Base-by-base conservation (phyloP, 2,797 vertebrate species). In the Pangasius djambal region DNA sequence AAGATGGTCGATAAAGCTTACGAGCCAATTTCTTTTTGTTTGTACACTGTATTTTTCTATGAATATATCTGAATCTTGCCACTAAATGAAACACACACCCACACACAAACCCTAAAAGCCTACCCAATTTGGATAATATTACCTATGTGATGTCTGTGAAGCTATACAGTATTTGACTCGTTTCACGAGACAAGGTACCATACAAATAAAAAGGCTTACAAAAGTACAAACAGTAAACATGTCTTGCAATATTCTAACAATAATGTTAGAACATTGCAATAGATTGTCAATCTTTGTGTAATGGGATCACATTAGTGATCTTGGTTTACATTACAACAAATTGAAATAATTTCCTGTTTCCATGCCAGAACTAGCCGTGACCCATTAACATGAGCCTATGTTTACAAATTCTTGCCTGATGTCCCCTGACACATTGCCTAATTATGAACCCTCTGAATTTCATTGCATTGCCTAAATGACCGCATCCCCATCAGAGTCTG, bases 321-420 rank as follows among this genome's bases (percentile, higher is more conserved):
- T 85, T 59, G 57, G 74, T 57, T 85, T 86, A 90, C 79, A 86
- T 52, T 87, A 91, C 70, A 89, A 82, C 65, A 59, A 84, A 89
- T 89, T 63, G 2, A 65, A 79, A 89, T 37, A 65, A 86, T 87
- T 88, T 89, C 22, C 78, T 79, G 77, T 87, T 72, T 81, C 57
- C 65, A 52, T 86, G 74, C 59, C 83, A 90, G 87, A 88, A 70
- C 65, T 75, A 92, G 59, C 79, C 89, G 75, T 88, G 86, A 90
- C 40, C 86, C 75, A 74, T 84, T 85, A 87, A 89, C 75, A 69
- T 86, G 65, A 87, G 74, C 83, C 67, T 52, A 40, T 63, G 61
- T 69, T 85, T 82, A 85, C 63, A 90, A 61, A 88, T 83, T 52
- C 67, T 89, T 75, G 61, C 65, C 52, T 50, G 83, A 89, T 83